Percentiles rank a stretch among this genome's conserved stretches.
These are phyloP conservation scores for Callaeas wilsoni DNA, from an alignment of 2,113 vertebrate genomes.

Conservation along the genomic window DNA sequence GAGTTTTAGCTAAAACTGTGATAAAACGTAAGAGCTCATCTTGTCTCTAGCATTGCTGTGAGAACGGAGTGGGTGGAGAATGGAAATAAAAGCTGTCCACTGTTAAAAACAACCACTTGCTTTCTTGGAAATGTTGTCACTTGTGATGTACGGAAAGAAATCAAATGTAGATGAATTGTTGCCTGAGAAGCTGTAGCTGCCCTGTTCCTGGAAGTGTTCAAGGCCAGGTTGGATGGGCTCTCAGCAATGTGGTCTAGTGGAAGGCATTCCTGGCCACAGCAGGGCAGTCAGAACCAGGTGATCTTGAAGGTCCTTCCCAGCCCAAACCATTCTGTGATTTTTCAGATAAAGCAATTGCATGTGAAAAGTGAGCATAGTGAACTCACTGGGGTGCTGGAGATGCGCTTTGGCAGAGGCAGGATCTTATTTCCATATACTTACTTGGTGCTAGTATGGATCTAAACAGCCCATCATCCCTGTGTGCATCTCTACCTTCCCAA, in stretches of 20 bases:
- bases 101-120: not conserved
- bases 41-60: not conserved
- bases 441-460: not conserved
- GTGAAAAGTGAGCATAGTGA: not conserved
- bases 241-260: not conserved
- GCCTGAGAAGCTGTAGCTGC: not conserved
- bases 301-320: not conserved
- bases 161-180: rapidly evolving
- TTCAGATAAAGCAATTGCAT: not conserved
- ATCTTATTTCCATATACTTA: not conserved
- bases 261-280: not conserved
- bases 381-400: not conserved
- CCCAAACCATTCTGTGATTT: not conserved
- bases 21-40: not conserved
- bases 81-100: not conserved
- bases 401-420: not conserved
- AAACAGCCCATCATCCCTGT: rapidly evolving
- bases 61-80: not conserved
- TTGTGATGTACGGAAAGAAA: not conserved
- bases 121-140: not conserved
- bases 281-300: too few species aligned
- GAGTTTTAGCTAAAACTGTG: not conserved
- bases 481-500: not conserved
- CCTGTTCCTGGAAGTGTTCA: not conserved
- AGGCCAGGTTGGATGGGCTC: not conserved